These are phyloP conservation scores for Trissoscelio sp. DNA, from an alignment of 2,888 invertebrate species.

Conservation along the genomic window DNA sequence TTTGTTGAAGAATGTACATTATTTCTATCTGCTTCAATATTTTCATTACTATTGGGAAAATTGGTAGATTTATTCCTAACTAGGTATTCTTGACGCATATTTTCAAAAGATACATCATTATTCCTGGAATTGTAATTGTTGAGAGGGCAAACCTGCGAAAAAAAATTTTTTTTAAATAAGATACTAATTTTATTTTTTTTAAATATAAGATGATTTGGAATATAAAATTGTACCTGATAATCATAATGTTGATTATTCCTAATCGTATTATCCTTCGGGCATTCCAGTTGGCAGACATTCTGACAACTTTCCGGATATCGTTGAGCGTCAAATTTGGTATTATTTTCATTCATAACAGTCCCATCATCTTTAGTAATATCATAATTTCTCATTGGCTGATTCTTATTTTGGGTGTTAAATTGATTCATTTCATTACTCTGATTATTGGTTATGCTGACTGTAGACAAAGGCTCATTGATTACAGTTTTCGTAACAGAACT, in stretches of 20 bases:
- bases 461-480: slow-evolving; percentile 40
- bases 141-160: slow-evolving; percentile 68
- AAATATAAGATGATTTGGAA: no score
- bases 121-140: slow-evolving; percentile 69
- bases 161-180: neutral
- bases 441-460: slow-evolving; percentile 23
- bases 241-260: slow-evolving; percentile 68
- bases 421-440: slow-evolving; percentile 44
- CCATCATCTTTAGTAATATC: slow-evolving; percentile 45
- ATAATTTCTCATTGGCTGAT: slow-evolving; percentile 54
- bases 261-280: slow-evolving; percentile 54
- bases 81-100: slow-evolving; percentile 59
- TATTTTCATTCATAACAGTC: slow-evolving; percentile 63
- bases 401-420: slow-evolving; percentile 44
- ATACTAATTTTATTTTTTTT: neutral
- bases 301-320: slow-evolving; percentile 48
- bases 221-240: slow-evolving; percentile 62
- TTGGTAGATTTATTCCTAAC: slow-evolving; percentile 52
- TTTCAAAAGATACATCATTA: slow-evolving; percentile 66
- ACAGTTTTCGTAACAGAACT: slow-evolving; percentile 34
- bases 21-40: slow-evolving; percentile 40
- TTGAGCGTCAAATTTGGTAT: slow-evolving; percentile 62
- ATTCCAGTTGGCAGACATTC: slow-evolving; percentile 49
- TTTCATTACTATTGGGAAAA: slow-evolving; percentile 48
- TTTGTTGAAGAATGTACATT: slow-evolving; percentile 39